phyloP scores from a whole-genome alignment of 1,140 invertebrate species.

The Brachionus koreanus region DNA sequence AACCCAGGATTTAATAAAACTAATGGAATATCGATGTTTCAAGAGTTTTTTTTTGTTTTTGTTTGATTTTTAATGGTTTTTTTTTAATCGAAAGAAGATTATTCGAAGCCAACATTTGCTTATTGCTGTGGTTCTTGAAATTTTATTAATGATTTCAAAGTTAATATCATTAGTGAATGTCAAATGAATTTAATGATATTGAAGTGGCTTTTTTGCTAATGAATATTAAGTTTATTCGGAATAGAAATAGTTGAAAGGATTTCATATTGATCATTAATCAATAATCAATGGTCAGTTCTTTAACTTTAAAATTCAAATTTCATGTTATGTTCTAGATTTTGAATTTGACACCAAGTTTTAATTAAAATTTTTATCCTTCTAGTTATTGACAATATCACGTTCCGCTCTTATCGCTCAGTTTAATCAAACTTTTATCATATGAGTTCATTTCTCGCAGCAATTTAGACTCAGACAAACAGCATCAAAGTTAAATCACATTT shows the following conservation, averaged over 20 bases:
- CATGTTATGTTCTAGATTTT: neutral
- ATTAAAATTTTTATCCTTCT: conserved; percentile 9
- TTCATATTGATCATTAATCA: conserved; percentile 33
- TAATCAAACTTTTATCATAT: neutral
- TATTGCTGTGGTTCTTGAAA: conserved; percentile 22
- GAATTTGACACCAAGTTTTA: conserved; percentile 29
- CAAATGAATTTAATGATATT: conserved; percentile 38
- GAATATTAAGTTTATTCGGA: conserved; percentile 26
- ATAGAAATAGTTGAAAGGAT: neutral
- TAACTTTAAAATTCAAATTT: conserved; percentile 7
- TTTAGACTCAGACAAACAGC: no score
- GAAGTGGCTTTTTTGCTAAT: conserved; percentile 31
- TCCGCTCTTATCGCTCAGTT: neutral
- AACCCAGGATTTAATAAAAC: conserved; percentile 36
- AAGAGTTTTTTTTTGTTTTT: conserved; percentile 36
- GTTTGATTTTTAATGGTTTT: conserved; percentile 24
- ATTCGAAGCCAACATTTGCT: conserved; percentile 37
- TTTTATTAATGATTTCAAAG: conserved; percentile 35
- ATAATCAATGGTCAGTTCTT: neutral
- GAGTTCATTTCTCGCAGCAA: neutral
- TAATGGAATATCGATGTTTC: conserved; percentile 39
- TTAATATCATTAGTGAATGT: conserved; percentile 41
- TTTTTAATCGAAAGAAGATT: conserved; percentile 18
- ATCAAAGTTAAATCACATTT: no score
- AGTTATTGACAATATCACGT: conserved; percentile 6